These are phyloP conservation scores for Drosophila flavopinicola DNA, from an alignment of 2,888 invertebrate species.

Conservation along the genomic window DNA sequence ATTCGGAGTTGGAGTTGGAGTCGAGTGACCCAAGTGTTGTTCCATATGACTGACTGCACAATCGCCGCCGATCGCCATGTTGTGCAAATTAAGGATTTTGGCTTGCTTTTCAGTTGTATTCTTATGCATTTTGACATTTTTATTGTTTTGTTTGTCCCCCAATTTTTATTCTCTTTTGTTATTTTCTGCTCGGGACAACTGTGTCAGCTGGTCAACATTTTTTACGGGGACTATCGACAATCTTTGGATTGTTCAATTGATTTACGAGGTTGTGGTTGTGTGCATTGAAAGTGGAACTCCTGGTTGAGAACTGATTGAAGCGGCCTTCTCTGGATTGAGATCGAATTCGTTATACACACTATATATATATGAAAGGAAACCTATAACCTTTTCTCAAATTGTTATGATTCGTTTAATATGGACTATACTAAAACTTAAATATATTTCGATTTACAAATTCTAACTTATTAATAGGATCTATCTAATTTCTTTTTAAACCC, in stretches of 20 bases:
- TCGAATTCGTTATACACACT: not conserved
- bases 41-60: conserved; percentile 60
- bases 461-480: not conserved
- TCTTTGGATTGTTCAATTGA: conserved; percentile 44
- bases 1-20: conserved; percentile 13
- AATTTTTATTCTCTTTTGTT: conserved; percentile 8
- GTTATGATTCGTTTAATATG: no score
- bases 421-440: no score
- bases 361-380: no score
- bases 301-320: not conserved
- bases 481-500: not conserved
- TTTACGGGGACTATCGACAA: conserved; percentile 65
- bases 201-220: conserved; percentile 58
- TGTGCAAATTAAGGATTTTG: conserved; percentile 63
- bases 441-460: no score
- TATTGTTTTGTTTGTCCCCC: conserved; percentile 28
- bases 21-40: conserved; percentile 41
- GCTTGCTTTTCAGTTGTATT: conserved; percentile 24
- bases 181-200: conserved; percentile 21
- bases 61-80: conserved; percentile 55
- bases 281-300: conserved; percentile 24
- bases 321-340: not conserved
- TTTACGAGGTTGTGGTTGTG: conserved; percentile 40
- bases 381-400: no score
- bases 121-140: conserved; percentile 47